Evolutionary conservation across 2,888 invertebrate genomes (phyloP).

Genomic region (Diarsia brunnea): DNA sequence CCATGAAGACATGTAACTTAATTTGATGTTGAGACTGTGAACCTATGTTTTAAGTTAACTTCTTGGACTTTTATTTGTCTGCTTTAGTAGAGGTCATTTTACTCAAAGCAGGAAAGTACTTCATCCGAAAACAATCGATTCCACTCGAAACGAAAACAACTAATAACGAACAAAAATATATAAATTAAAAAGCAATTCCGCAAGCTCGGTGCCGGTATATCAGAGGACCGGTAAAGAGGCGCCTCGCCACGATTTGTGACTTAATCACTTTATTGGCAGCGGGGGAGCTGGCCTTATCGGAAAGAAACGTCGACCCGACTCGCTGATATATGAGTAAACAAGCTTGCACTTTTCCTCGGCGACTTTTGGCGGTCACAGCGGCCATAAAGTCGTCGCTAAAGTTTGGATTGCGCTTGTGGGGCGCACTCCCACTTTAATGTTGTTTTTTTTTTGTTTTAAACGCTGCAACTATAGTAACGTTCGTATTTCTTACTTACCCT

Average conservation of each 20-base stretch:
- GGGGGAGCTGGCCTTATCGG: constrained; percentile 88
- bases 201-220: constrained; percentile 70
- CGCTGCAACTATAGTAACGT: constrained; percentile 68
- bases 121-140: constrained; percentile 31
- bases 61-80: background rate
- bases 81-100: background rate
- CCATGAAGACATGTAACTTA: background rate
- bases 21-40: background rate
- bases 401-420: constrained; percentile 85
- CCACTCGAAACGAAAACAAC: constrained; percentile 44
- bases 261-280: constrained; percentile 91
- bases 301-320: constrained; percentile 85
- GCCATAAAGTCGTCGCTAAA: constrained; percentile 87
- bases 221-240: constrained; percentile 73
- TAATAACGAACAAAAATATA: constrained; percentile 65
- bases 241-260: constrained; percentile 88
- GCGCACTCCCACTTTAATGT: constrained; percentile 75
- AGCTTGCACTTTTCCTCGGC: constrained; percentile 88
- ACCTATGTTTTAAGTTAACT: background rate
- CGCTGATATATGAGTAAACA: constrained; percentile 89
- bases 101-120: background rate
- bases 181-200: constrained; percentile 67
- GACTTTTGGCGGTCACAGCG: constrained; percentile 88
- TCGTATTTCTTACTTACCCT: constrained; percentile 78
- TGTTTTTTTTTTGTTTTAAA: constrained; percentile 78